A percentile compares a stretch with the other conserved stretches of the same genome.
phyloP scores from a whole-genome alignment of 2,797 vertebrate species.

The Gymnodraco acuticeps region DNA sequence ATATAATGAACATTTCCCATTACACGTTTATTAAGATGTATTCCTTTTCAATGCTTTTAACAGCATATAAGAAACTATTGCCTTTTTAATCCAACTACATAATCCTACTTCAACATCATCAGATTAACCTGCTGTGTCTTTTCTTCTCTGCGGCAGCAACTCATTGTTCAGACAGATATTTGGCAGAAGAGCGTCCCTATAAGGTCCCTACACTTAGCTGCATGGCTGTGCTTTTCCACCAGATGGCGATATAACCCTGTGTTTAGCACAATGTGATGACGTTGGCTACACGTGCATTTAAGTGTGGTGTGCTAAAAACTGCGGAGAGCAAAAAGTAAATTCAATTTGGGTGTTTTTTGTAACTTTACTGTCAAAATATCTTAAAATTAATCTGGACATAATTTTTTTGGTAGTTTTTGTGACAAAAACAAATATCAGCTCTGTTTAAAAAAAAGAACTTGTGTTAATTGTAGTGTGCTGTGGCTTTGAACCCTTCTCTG shows the following conservation, averaged over 20 bases:
- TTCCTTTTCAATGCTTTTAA: background rate
- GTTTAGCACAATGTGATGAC: background rate
- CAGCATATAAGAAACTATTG: background rate
- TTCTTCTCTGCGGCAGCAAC: background rate
- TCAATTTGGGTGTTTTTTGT: no score
- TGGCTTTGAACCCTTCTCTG: constrained; percentile 8
- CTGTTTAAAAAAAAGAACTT: fast-evolving
- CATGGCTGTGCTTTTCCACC: constrained; percentile 44
- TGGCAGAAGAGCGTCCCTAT: no score
- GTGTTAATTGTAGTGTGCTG: background rate
- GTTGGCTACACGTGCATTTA: background rate
- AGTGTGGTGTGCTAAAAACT: background rate
- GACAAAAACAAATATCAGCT: background rate
- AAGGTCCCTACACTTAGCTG: background rate
- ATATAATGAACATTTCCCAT: background rate
- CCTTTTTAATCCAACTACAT: background rate
- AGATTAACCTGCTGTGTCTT: background rate
- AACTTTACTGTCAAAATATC: no score
- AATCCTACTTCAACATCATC: background rate
- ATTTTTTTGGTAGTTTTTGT: background rate
- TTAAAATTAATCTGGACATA: no score
- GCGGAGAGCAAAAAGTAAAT: background rate
- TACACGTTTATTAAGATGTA: background rate
- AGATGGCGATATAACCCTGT: constrained; percentile 38
- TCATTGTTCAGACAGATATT: background rate